Evolutionary conservation across 2,888 invertebrate genomes (phyloP), one percentile per base, ranked within the genome.

Genomic region (Parelbella ahira): DNA sequence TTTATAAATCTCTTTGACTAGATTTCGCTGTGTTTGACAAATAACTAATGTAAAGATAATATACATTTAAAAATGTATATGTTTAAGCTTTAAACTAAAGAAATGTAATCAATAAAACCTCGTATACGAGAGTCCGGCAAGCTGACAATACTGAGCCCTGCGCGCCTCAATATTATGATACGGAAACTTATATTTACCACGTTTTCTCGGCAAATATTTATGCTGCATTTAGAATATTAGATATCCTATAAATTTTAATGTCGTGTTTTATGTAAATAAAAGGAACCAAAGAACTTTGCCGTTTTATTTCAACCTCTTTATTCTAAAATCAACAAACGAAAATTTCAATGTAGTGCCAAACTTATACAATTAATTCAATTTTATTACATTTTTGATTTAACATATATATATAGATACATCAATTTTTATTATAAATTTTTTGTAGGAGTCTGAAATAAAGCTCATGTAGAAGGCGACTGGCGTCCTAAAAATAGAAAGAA

Each of bases 1-100:
- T n/a, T n/a, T n/a, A n/a, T n/a, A n/a, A n/a, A n/a, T n/a, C n/a
- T n/a, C n/a, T n/a, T n/a, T n/a, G n/a, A 69, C 63, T 80, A 75
- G 67, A 65, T 58, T 60, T 70, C 77, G 87, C 87, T 87, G 87
- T 88, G 87, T 83, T 72, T 75, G 87, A 87, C 87, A 87, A 87
- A 87, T 87, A 87, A 83, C 60, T 60, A 46, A 36, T 34, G 43
- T 47, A 32, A 34, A 33, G 12, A 20, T 37, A 36, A 39, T 43
- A 46, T 49, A 45, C 18, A 34, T 52, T 34, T 37, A 30, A 13
- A 15, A 41, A 32, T 21, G 11, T 44, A 49, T 45, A 15, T 15
- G 15, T 47, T 43, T 46, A 47, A 53, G 53, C 55, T 60, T 58
- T 50, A n/a, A 49, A 37, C 11, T 36, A 30, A 27, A 32, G 18